Evolutionary conservation across 2,113 vertebrate genomes (phyloP), one percentile per base, ranked within the genome.

Genomic region (Hydrochoerus hydrochaeris): DNA sequence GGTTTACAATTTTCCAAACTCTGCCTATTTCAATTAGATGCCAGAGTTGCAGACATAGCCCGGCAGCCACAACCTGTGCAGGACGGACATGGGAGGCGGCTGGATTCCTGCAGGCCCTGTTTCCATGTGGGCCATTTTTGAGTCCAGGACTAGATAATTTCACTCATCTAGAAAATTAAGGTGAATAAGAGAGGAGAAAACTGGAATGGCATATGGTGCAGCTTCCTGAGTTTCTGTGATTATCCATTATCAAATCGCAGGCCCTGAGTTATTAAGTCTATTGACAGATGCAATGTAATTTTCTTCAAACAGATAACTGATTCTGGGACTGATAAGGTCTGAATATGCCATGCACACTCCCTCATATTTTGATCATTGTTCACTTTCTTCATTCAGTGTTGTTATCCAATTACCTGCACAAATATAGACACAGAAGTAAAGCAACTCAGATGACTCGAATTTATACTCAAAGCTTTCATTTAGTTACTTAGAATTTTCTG

Each of bases 271-370:
- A 98, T 97, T 98, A 97, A 97, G 95, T 96, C 97, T 96, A 98
- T 98, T 98, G 98, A 98, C 98, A 98, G 98, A 98, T 97, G 96
- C 97, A 98, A 98, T 97, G 97, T 95, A 98, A 98, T 98, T 98
- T 97, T 96, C 98, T 96, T 98, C 97, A 96, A 98, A 96, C 96
- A 98, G 97, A 98, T 97, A 97, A 97, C 95, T 96, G 97, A 97
- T 96, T 73, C 49, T 69, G 94, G 90, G 84, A 57, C 92, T 97
- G 98, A 98, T 98, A 98, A 96, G 67, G 83, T 82, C 92, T 97
- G 96, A 97, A 86, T 96, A 78, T 94, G 85, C 95, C 41, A 69
- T 73, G 75, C 93, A 91, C 87, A 88, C 91, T 26, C 88, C 85
- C 94, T 97, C 90, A 57, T 93, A 97, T 85, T 82, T 75, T 95